Conservation (phyloP, 64 coral and sea anemone species). For the Astreopora myriophthalma region DNA sequence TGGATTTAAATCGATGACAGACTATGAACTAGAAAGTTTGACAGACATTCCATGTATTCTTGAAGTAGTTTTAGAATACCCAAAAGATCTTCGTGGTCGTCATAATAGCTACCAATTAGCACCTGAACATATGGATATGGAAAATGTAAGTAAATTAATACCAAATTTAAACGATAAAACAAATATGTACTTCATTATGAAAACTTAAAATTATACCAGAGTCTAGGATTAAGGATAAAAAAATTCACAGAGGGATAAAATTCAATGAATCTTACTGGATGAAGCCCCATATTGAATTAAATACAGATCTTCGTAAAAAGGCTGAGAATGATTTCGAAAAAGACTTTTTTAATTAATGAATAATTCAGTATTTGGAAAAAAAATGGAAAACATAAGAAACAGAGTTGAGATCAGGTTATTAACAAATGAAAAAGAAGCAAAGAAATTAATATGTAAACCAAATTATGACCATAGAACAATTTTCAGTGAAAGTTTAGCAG, state of each 20-base stretch:
- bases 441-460: not conserved
- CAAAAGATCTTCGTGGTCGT: not conserved
- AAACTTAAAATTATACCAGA: not conserved
- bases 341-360: conserved; percentile 36
- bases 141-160: not conserved
- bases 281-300: not conserved
- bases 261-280: no score
- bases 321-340: not conserved
- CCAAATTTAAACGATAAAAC: not conserved
- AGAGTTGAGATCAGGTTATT: not conserved
- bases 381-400: conserved; percentile 35
- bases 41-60: not conserved
- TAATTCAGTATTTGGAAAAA: conserved; percentile 28
- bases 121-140: not conserved
- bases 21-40: not conserved
- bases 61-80: not conserved
- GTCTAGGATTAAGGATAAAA: not conserved
- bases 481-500: not conserved
- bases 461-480: conserved; percentile 1
- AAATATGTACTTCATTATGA: not conserved
- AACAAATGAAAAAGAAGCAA: not conserved
- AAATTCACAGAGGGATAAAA: not conserved
- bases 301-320: not conserved
- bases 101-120: conserved; percentile 17
- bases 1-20: not conserved